Percentiles rank a stretch among this genome's conserved stretches.
phyloP scores from a whole-genome alignment of 1,140 invertebrate genomes.

The Anadara kagoshimensis region DNA sequence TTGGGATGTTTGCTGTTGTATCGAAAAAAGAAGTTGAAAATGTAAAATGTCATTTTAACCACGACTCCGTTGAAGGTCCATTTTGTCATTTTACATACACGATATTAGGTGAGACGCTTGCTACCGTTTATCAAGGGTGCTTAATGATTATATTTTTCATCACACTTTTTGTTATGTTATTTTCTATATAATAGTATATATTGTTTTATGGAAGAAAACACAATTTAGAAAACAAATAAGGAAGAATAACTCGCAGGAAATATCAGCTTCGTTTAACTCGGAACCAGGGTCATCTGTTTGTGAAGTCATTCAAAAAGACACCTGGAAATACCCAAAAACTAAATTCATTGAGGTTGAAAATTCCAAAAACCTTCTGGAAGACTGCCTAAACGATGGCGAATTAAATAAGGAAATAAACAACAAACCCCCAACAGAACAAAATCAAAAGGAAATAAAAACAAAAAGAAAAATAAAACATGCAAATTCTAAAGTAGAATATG shows the following conservation, averaged over 20 bases:
- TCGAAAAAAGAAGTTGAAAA: conserved; percentile 33
- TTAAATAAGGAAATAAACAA: not conserved
- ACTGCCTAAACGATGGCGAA: not conserved
- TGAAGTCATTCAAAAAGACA: too few species aligned
- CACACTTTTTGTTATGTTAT: conserved; percentile 51
- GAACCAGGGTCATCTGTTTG: not conserved
- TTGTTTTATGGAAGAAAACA: conserved; percentile 53
- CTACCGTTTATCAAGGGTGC: conserved; percentile 48
- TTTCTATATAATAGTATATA: conserved; percentile 57
- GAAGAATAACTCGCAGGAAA: not conserved
- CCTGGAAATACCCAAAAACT: too few species aligned
- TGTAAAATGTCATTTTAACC: conserved; percentile 46
- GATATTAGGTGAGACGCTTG: conserved; percentile 40
- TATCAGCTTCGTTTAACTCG: conserved; percentile 16
- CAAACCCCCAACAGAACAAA: not conserved
- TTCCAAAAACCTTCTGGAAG: not conserved
- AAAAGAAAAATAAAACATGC: conserved; percentile 5
- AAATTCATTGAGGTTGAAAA: conserved; percentile 10
- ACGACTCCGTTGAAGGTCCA: conserved; percentile 16
- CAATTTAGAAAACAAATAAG: conserved; percentile 34
- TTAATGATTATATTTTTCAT: conserved; percentile 49
- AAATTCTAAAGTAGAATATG: conserved; percentile 9
- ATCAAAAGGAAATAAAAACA: too few species aligned
- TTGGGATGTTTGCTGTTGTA: conserved; percentile 58
- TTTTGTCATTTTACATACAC: conserved; percentile 62